phyloP scores from a whole-genome alignment of 2,113 vertebrate species.

The Bolborhynchus lineola region DNA sequence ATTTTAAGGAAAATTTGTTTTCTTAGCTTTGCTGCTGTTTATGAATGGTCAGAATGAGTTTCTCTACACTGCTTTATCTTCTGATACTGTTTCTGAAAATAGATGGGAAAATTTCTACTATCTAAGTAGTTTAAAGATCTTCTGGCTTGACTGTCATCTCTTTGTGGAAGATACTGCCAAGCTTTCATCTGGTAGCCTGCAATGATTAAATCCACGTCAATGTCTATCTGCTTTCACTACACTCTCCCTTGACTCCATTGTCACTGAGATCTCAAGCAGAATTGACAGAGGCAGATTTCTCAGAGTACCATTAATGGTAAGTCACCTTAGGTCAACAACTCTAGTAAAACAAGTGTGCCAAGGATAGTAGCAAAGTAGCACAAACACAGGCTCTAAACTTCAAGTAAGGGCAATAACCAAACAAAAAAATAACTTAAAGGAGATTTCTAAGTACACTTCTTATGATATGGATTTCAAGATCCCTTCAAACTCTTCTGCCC shows the following conservation, averaged over 20 bases:
- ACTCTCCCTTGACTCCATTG: neutral
- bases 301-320: neutral
- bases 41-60: neutral
- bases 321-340: neutral
- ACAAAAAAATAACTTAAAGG: neutral
- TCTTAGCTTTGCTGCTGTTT: neutral
- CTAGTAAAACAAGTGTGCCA: neutral
- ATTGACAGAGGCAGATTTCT: neutral
- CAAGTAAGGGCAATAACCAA: neutral
- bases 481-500: neutral
- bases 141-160: neutral
- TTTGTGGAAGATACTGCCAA: neutral
- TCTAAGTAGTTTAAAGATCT: neutral
- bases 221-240: neutral
- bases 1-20: neutral
- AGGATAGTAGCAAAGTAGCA: neutral
- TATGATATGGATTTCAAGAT: neutral
- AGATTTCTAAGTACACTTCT: neutral
- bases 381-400: neutral
- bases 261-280: neutral
- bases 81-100: neutral
- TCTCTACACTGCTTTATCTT: neutral
- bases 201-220: neutral
- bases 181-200: neutral
- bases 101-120: neutral